Base-by-base conservation (phyloP, 2,888 invertebrate species). In the Beris chalybata region DNA sequence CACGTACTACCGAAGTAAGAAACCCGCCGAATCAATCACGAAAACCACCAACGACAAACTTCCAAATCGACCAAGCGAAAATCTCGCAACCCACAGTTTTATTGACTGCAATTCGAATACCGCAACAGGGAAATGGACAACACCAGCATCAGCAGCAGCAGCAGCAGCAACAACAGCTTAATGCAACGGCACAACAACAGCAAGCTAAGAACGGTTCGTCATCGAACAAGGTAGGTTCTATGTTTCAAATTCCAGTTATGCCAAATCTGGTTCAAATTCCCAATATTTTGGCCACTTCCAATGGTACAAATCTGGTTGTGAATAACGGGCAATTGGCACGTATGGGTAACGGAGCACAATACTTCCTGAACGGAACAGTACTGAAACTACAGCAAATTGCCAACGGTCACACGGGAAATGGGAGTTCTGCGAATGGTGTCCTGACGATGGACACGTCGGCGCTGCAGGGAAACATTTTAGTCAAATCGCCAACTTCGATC, bases 251-350 rank as follows among this genome's bases (percentile, higher is more conserved):
- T 76, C 86, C 86, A 2, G 79, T 86, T 54, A 78, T 87, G 77
- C 86, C 86, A 72, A 87, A 86, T 79, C 80, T 87, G 68, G 85
- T 87, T 71, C 86, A 86, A 80, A 82, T 87, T 79, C 87, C 86
- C 66, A 86, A 85, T 74, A 76, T 86, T 66, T 82, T 86, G 79
- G 81, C 86, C 5, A 83, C 85, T 74, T 83, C 85, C 74, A 83
- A 84, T 77, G 78, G 78, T 29, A 84, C 85, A 55, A 85, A 85
- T 76, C 84, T 80, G 73, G 74, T 71, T 59, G 67, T 71, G 59
- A 72, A 50, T 73, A 71, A 71, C 55, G 68, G 71, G 5, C 69
- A 69, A 30, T 38, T 69, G 22, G 48, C 70, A 9, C 44, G 66
- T 15, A 55, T 67, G 29, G 64, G 61, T 3, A 68, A 68, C 43